A percentile compares a stretch with the other conserved stretches of the same genome.
These are phyloP conservation scores for Sturnira hondurensis DNA, from an alignment of 2,113 vertebrate genomes.

Conservation along the genomic window DNA sequence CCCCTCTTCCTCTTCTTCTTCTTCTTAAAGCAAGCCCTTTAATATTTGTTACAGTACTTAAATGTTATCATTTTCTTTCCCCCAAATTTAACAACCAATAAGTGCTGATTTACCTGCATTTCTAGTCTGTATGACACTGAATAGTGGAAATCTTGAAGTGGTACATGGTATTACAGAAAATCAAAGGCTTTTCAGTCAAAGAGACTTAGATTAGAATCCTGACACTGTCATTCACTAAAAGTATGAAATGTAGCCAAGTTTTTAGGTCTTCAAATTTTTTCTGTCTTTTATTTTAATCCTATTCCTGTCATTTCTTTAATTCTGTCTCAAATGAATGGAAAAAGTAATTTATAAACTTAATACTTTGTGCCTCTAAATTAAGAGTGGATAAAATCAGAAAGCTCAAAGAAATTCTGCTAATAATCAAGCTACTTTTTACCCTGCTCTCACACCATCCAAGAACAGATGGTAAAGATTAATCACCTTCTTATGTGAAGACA, in stretches of 20 bases:
- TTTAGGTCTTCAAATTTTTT: background rate
- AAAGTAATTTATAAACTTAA: slow-evolving; percentile 28
- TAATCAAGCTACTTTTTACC: slow-evolving; percentile 20
- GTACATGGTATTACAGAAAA: background rate
- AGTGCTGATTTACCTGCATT: background rate
- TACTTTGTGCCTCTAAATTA: background rate
- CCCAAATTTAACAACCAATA: background rate
- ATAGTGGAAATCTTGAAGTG: background rate
- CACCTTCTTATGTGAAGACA: background rate
- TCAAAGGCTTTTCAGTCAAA: background rate
- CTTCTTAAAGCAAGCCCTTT: too few relatives aligned
- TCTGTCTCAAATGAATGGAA: slow-evolving; percentile 9
- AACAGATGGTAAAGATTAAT: slow-evolving; percentile 20
- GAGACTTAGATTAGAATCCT: background rate
- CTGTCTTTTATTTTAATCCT: background rate
- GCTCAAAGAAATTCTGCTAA: background rate
- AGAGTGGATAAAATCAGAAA: slow-evolving; percentile 1
- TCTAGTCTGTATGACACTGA: background rate
- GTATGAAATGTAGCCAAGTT: background rate
- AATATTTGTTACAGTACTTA: background rate
- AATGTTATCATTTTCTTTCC: background rate
- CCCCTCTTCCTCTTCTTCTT: too few relatives aligned
- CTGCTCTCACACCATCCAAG: background rate
- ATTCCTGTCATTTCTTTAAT: slow-evolving; percentile 4
- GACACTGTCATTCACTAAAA: background rate